Evolutionary conservation across 2,888 invertebrate genomes (phyloP).

Genomic region (Norana najaformis): DNA sequence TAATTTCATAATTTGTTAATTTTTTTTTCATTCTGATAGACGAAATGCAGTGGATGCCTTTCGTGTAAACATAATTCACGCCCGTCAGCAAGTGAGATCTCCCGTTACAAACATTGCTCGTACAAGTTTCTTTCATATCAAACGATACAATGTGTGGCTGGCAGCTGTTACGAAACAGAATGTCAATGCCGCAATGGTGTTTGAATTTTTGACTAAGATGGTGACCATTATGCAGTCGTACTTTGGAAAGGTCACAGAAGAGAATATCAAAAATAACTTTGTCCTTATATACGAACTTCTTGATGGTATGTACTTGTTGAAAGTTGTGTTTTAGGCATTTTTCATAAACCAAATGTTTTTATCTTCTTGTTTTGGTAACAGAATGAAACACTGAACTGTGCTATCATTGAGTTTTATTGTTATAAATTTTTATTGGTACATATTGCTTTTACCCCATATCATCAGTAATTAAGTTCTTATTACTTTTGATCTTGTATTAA

Average conservation of each 20-base stretch:
- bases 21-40: constrained; percentile 44
- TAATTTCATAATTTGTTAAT: background rate
- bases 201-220: constrained; percentile 96
- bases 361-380: background rate
- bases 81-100: constrained; percentile 90
- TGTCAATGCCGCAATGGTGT: constrained; percentile 99
- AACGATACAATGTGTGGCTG: constrained; percentile 97
- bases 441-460: background rate
- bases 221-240: constrained; percentile 94
- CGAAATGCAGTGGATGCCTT: constrained; percentile 99
- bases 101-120: constrained; percentile 98
- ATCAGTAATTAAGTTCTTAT: background rate
- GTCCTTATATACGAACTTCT: constrained; percentile 97
- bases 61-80: constrained; percentile 98
- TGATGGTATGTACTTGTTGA: constrained; percentile 74
- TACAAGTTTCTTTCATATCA: constrained; percentile 98
- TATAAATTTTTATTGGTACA: no score
- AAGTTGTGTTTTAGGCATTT: background rate
- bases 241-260: constrained; percentile 98
- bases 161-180: constrained; percentile 99
- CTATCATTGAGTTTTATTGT: background rate
- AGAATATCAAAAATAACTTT: constrained; percentile 99
- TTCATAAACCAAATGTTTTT: no score
- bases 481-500: background rate
- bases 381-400: background rate